phyloP scores from a whole-genome alignment of 2,888 invertebrate species.

The Malthinus seriepunctatus region DNA sequence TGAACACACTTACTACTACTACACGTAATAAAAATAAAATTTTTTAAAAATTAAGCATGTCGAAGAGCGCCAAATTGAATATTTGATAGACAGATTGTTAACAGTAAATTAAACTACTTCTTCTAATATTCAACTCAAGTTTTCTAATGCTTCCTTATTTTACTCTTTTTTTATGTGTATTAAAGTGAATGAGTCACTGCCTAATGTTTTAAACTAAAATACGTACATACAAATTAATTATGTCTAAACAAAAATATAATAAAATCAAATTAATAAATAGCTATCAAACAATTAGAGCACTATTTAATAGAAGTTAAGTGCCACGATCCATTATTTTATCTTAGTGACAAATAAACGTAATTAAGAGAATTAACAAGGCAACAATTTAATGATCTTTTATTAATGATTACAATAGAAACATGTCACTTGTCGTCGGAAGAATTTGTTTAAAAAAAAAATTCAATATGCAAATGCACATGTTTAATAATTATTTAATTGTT shows the following conservation, averaged over 20 bases:
- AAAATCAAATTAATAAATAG: conserved; percentile 22
- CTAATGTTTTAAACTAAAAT: not conserved
- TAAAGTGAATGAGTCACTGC: conserved; percentile 12
- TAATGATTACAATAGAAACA: conserved; percentile 3
- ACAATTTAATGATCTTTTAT: conserved; percentile 15
- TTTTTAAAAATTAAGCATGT: no score
- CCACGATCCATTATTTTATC: conserved; percentile 20
- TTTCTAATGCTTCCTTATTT: not conserved
- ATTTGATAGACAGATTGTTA: no score
- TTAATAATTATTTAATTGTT: no score
- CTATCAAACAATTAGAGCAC: conserved; percentile 13
- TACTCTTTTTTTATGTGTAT: conserved; percentile 3
- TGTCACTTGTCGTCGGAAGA: not conserved
- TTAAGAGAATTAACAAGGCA: conserved; percentile 10
- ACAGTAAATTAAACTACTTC: no score
- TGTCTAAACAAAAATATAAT: conserved; percentile 10
- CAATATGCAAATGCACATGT: no score
- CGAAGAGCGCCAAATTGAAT: no score
- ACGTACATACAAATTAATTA: conserved; percentile 11
- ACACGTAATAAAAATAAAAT: no score
- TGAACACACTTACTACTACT: no score
- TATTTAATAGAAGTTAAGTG: conserved; percentile 20
- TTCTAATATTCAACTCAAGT: no score
- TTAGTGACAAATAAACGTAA: conserved; percentile 18
- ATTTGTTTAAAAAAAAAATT: no score